Conservation (phyloP, 2,888 invertebrate species). For the Amblyteles armatorius region DNA sequence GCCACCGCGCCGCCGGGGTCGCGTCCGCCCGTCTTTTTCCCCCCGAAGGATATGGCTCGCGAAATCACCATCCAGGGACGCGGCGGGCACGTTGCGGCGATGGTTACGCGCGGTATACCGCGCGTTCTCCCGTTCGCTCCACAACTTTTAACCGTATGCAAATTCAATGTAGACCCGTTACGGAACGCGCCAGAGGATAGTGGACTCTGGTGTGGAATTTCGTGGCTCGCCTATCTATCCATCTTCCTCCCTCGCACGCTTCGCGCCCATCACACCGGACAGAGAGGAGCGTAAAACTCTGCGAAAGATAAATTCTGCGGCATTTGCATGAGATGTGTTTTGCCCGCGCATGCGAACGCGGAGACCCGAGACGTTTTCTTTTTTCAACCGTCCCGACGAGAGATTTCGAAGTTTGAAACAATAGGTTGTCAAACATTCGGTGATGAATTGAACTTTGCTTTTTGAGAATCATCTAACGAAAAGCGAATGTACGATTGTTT, state of each 20-base stretch:
- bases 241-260: not conserved
- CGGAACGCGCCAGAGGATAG: constrained; percentile 55
- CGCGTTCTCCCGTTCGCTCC: constrained; percentile 62
- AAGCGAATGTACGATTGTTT: not conserved
- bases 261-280: not conserved
- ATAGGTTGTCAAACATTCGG: not conserved
- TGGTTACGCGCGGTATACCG: constrained; percentile 25
- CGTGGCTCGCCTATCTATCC: constrained; percentile 51
- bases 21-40: constrained; percentile 38
- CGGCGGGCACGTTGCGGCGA: constrained; percentile 21
- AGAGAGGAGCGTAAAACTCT: constrained; percentile 41
- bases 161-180: constrained; percentile 70
- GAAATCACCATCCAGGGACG: constrained; percentile 70
- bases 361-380: not conserved
- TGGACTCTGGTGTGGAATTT: constrained; percentile 75
- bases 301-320: constrained; percentile 59
- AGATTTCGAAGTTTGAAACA: not conserved
- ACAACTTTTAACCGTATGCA: constrained; percentile 75
- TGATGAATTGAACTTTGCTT: not conserved
- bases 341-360: constrained; percentile 17
- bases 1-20: constrained; percentile 15
- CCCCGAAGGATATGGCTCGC: constrained; percentile 70
- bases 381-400: not conserved
- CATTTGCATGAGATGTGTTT: constrained; percentile 58
- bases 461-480: not conserved